phyloP scores from a whole-genome alignment of 1,140 invertebrate genomes.

The Drosophila kikkawai region DNA sequence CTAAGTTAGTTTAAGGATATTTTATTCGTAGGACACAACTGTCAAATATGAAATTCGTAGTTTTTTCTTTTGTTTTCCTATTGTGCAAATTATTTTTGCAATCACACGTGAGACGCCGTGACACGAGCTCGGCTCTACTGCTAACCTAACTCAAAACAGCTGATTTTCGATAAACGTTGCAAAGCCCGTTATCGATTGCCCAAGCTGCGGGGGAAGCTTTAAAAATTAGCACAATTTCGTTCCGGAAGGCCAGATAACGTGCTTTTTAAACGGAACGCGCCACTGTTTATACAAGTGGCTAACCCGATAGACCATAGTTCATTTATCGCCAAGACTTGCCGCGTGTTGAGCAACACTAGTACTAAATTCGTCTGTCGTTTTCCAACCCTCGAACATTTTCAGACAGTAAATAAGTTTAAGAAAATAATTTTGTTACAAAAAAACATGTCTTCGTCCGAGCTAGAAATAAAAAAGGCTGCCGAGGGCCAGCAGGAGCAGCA shows the following conservation, averaged over 20 bases:
- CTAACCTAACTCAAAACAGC: slow-evolving; percentile 28
- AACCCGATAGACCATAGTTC: not conserved
- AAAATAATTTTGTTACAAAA: slow-evolving; percentile 66
- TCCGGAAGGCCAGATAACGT: not conserved
- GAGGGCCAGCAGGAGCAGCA: slow-evolving; percentile 52
- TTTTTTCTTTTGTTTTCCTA: too few relatives aligned
- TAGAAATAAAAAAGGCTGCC: slow-evolving; percentile 57
- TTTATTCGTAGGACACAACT: not conserved
- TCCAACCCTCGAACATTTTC: slow-evolving; percentile 63
- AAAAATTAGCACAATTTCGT: not conserved
- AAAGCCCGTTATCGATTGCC: slow-evolving; percentile 10
- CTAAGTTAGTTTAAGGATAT: not conserved
- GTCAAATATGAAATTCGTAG: not conserved
- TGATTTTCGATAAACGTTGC: not conserved
- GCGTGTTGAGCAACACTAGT: slow-evolving; percentile 53
- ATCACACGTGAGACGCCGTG: not conserved
- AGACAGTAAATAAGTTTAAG: slow-evolving; percentile 77
- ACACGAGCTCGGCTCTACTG: not conserved
- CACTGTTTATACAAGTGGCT: not conserved
- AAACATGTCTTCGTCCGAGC: slow-evolving; percentile 69
- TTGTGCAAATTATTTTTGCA: not conserved
- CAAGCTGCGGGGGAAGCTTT: not conserved
- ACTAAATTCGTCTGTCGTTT: slow-evolving; percentile 36
- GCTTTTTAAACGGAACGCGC: not conserved
- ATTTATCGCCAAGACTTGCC: slow-evolving; percentile 38